Evolutionary conservation across 2,113 vertebrate species (phyloP), one percentile per base, ranked within the genome.

Genomic region (Galbula dea): DNA sequence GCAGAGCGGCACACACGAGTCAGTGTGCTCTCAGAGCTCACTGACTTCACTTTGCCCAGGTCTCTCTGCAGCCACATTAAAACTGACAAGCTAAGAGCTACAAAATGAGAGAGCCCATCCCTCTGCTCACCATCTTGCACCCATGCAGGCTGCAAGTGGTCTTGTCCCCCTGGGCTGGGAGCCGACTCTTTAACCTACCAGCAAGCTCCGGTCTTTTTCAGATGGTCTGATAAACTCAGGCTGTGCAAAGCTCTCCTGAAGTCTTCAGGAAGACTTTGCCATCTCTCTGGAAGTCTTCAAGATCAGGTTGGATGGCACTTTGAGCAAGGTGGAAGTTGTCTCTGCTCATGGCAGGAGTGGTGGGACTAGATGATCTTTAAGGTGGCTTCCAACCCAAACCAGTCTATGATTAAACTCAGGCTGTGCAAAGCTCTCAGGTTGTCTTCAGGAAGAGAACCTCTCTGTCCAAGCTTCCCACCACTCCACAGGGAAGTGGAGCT

Each of bases 161-260:
- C 3, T 15, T 0, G 2, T 43, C 67, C 51, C 4, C 1, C 52
- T 2, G 3, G 3, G 1, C 6, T n/a, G 18, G 11, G 1, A 80
- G 41, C 19, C 15, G 6, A 12, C 36, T 51, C 52, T 46, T 20
- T 1, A 27, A 36, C 8, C 11, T 2, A 11, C 36, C 85, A 20
- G 2, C 5, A 3, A 6, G 10, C 45, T 48, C 30, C 49, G 4
- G 14, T 2, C 29, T 46, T 39, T 17, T 57, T 16, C 4, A 68
- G 49, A 11, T 46, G 23, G 2, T 6, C 49, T n/a, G n/a, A n/a
- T n/a, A 15, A 57, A 30, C 8, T 34, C 34, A 7, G 29, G 80
- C 21, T 39, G 13, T 19, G 48, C 67, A 76, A 26, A 83, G 43
- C 45, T 48, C 67, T 80, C n/a, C 39, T 24, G 46, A 55, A n/a